These are phyloP conservation scores for Mystacides longicornis DNA, from an alignment of 2,888 invertebrate genomes.

Conservation along the genomic window DNA sequence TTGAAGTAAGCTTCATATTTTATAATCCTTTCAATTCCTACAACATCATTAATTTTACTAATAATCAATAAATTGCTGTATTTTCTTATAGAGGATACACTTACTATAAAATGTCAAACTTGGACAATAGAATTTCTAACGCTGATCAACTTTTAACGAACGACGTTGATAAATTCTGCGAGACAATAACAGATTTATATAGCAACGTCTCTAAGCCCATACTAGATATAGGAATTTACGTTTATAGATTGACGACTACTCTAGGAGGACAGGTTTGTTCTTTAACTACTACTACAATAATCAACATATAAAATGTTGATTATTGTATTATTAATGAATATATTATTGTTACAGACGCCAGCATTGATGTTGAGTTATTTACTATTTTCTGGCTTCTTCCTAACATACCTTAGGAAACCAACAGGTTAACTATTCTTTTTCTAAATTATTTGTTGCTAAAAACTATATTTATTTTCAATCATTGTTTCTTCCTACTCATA, in stretches of 20 bases:
- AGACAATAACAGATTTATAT: slow-evolving; percentile 90
- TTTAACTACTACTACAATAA: too few species aligned
- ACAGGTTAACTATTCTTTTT: too few species aligned
- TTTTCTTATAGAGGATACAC: slow-evolving; percentile 68
- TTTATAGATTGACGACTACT: slow-evolving; percentile 79
- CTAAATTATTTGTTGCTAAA: too few species aligned
- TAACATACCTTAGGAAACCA: slow-evolving; percentile 83
- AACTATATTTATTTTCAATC: too few species aligned
- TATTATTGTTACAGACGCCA: slow-evolving; percentile 63
- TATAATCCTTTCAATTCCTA: neutral
- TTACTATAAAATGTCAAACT: slow-evolving; percentile 93
- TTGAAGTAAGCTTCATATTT: slow-evolving; percentile 56
- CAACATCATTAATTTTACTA: neutral
- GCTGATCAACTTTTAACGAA: slow-evolving; percentile 93
- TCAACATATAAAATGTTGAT: too few species aligned
- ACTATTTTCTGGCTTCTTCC: slow-evolving; percentile 73
- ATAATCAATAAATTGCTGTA: neutral
- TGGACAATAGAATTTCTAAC: slow-evolving; percentile 92
- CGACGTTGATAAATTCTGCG: slow-evolving; percentile 96
- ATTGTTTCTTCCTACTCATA: too few species aligned
- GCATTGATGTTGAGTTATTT: slow-evolving; percentile 82
- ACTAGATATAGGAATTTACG: slow-evolving; percentile 89
- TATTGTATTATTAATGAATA: neutral
- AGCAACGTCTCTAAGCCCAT: slow-evolving; percentile 94
- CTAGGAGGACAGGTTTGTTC: slow-evolving; percentile 66